Percentiles rank a stretch among this genome's conserved stretches.
phyloP scores from a whole-genome alignment of 1,140 invertebrate genomes.

The Globodera ellingtonae region DNA sequence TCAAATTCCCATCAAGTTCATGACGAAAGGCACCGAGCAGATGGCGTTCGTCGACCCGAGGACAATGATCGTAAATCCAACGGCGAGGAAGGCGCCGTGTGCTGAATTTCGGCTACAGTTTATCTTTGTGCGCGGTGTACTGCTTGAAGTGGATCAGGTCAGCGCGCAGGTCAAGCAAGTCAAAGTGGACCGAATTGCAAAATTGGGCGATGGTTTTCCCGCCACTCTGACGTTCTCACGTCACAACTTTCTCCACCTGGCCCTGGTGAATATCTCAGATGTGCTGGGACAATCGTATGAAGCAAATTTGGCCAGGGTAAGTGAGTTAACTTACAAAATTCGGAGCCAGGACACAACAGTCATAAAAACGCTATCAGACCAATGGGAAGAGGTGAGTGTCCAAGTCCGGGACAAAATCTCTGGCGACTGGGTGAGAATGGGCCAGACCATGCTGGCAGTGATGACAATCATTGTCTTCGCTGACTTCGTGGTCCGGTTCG shows the following conservation, averaged over 20 bases:
- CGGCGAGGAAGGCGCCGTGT: conserved; percentile 1
- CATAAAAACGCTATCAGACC: neutral
- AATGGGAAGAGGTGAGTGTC: neutral
- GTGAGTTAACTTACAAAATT: neutral
- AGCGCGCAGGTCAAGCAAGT: neutral
- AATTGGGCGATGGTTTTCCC: neutral
- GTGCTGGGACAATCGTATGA: neutral
- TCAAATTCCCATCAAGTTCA: conserved; percentile 13
- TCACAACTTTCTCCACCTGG: neutral
- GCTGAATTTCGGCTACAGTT: neutral
- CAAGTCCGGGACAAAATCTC: neutral
- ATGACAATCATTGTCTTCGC: neutral
- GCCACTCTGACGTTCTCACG: neutral
- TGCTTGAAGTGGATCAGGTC: conserved; percentile 2
- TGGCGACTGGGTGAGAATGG: neutral
- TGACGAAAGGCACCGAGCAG: neutral
- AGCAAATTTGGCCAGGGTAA: neutral
- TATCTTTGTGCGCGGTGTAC: neutral
- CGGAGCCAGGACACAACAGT: neutral
- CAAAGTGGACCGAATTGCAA: neutral
- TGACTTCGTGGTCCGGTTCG: neutral
- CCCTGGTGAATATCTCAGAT: neutral
- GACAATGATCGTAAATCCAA: neutral
- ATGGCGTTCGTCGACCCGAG: conserved; percentile 10
- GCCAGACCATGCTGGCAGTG: neutral